A percentile compares a stretch with the other conserved stretches of the same genome.
Conservation (phyloP, 1,140 invertebrate genomes). For the Agraylea sexmaculata region DNA sequence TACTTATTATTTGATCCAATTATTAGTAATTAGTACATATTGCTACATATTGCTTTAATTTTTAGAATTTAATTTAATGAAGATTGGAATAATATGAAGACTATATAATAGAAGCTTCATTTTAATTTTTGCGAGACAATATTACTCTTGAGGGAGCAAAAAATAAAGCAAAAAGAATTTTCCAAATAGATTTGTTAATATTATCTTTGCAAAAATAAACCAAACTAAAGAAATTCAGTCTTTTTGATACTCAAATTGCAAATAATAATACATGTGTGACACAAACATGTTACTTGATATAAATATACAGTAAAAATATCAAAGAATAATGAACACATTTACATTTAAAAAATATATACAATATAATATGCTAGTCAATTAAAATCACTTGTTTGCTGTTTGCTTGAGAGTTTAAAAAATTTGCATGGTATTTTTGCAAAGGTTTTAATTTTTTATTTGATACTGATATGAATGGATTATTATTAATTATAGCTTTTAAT, state of each 20-base stretch:
- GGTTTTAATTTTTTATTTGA: neutral
- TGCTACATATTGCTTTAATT: neutral
- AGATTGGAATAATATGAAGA: neutral
- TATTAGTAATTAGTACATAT: neutral
- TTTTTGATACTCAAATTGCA: no score
- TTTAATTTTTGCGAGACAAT: neutral
- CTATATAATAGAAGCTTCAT: neutral
- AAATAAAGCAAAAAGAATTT: neutral
- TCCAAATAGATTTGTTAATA: neutral
- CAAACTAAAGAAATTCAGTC: no score
- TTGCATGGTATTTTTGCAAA: neutral
- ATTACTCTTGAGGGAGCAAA: neutral
- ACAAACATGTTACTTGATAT: no score
- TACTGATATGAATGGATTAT: neutral
- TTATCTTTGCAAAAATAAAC: no score
- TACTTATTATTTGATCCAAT: neutral
- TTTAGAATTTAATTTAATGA: neutral
- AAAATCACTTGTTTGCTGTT: neutral
- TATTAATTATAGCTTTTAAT: no score
- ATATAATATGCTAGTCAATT: neutral
- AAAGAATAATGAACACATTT: no score
- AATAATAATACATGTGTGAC: no score
- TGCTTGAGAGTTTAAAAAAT: neutral
- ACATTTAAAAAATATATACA: slow-evolving; percentile 1
- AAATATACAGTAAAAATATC: no score